Evolutionary conservation across 1,140 invertebrate species (phyloP).

Genomic region (Hydropsyche tenuis): DNA sequence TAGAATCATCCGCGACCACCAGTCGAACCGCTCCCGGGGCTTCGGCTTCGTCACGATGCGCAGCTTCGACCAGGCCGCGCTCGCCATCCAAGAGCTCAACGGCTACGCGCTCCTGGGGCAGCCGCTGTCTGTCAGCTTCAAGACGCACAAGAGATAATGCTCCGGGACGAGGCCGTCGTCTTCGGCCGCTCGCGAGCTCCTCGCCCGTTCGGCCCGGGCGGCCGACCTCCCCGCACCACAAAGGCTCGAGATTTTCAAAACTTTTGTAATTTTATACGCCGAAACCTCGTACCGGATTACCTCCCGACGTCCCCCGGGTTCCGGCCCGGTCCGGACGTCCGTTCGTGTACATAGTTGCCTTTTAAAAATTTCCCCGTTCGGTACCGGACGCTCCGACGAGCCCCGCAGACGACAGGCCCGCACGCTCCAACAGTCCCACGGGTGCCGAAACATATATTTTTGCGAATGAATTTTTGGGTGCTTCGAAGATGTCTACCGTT

Average conservation of each 20-base stretch:
- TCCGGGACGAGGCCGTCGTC: too few relatives aligned
- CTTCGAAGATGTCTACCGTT: too few relatives aligned
- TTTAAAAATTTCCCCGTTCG: too few relatives aligned
- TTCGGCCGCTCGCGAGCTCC: neutral
- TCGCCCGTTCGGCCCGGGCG: neutral
- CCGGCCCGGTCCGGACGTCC: neutral
- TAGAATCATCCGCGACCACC: constrained; percentile 96
- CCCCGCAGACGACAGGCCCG: too few relatives aligned
- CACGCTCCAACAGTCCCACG: too few relatives aligned
- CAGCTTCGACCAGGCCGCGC: constrained; percentile 97
- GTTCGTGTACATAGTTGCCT: neutral
- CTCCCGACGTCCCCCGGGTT: too few relatives aligned
- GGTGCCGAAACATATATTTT: too few relatives aligned
- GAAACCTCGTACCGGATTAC: too few relatives aligned
- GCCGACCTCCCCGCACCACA: neutral
- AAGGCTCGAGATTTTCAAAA: neutral
- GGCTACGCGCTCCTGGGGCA: constrained; percentile 96
- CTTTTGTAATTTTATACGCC: too few relatives aligned
- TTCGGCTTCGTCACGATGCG: constrained; percentile 99
- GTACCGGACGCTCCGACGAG: too few relatives aligned
- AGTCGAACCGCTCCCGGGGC: constrained; percentile 99
- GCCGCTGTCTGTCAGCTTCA: constrained; percentile 98
- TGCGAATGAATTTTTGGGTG: too few relatives aligned
- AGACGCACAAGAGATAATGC: constrained; percentile 82
- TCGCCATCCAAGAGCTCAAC: constrained; percentile 97